phyloP scores from a whole-genome alignment of 1,140 invertebrate genomes.

The Paracyclopina nana region DNA sequence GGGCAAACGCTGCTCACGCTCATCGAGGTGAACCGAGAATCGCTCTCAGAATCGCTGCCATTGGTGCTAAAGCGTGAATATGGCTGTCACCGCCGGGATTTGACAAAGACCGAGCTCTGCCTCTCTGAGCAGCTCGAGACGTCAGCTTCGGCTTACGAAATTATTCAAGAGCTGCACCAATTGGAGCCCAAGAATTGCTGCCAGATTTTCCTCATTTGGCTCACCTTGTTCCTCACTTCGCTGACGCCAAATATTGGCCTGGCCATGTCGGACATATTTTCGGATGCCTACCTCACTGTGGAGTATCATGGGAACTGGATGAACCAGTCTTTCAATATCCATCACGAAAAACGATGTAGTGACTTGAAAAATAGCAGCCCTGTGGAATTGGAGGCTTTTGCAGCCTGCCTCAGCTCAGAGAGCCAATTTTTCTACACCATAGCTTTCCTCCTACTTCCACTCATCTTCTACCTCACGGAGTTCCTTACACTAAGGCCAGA shows the following conservation, averaged over 20 bases:
- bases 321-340: not conserved
- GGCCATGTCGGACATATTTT: slow-evolving; percentile 8
- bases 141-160: not conserved
- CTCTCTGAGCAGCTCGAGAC: slow-evolving; percentile 7
- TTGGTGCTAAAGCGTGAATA: slow-evolving; percentile 11
- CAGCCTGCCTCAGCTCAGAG: slow-evolving; percentile 3
- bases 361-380: not conserved
- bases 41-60: slow-evolving; percentile 8
- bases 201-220: slow-evolving; percentile 7
- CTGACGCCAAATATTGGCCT: slow-evolving; percentile 8
- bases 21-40: not conserved
- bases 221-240: slow-evolving; percentile 3
- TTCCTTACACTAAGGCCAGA: not conserved
- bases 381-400: not conserved
- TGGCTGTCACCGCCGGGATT: slow-evolving; percentile 7
- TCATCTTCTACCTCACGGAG: slow-evolving; percentile 11
- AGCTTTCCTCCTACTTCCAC: slow-evolving; percentile 7
- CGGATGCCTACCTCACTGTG: slow-evolving; percentile 1
- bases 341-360: not conserved
- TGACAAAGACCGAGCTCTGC: slow-evolving; percentile 6
- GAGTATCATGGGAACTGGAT: slow-evolving; percentile 2
- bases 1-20: not conserved
- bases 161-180: slow-evolving; percentile 11
- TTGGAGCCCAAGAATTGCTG: not conserved
- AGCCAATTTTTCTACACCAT: slow-evolving; percentile 2